A percentile compares a stretch with the other conserved stretches of the same genome.
Evolutionary conservation across 2,888 invertebrate species (phyloP).

Genomic region (Drosophila antonietae): DNA sequence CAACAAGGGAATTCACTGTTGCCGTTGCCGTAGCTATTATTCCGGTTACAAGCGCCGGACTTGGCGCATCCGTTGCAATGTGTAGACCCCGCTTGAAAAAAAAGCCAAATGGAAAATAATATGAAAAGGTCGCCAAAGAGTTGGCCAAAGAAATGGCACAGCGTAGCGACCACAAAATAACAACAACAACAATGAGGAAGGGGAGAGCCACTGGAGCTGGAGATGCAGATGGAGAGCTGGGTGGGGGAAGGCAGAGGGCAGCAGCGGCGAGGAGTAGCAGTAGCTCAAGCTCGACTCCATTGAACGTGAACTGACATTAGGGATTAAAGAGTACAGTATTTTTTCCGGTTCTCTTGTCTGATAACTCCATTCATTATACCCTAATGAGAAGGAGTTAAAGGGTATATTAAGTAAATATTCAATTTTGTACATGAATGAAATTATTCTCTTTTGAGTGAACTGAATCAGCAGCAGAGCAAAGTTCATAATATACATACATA

Average conservation of each 20-base stretch:
- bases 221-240: background rate
- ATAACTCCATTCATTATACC: background rate
- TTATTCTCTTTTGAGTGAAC: too few species aligned
- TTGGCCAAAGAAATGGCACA: slow-evolving; percentile 49
- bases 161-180: slow-evolving; percentile 46
- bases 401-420: background rate
- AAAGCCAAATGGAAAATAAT: slow-evolving; percentile 41
- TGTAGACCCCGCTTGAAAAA: slow-evolving; percentile 18
- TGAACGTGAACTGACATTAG: slow-evolving; percentile 78
- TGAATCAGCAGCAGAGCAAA: too few species aligned
- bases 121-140: slow-evolving; percentile 64
- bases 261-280: background rate
- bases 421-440: too few species aligned
- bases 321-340: slow-evolving; percentile 69
- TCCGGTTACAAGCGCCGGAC: slow-evolving; percentile 65
- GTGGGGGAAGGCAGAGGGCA: background rate
- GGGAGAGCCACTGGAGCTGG: background rate
- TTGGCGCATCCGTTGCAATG: slow-evolving; percentile 63
- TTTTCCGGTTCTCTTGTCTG: slow-evolving; percentile 45
- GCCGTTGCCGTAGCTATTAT: slow-evolving; percentile 56
- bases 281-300: slow-evolving; percentile 61
- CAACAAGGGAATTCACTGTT: slow-evolving; percentile 49
- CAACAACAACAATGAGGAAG: slow-evolving; percentile 5
- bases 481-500: too few species aligned
- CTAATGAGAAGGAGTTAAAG: background rate